Percentiles rank a stretch among this genome's conserved stretches.
These are phyloP conservation scores for Eucera pruinosa DNA, from an alignment of 2,888 invertebrate species.

Conservation along the genomic window DNA sequence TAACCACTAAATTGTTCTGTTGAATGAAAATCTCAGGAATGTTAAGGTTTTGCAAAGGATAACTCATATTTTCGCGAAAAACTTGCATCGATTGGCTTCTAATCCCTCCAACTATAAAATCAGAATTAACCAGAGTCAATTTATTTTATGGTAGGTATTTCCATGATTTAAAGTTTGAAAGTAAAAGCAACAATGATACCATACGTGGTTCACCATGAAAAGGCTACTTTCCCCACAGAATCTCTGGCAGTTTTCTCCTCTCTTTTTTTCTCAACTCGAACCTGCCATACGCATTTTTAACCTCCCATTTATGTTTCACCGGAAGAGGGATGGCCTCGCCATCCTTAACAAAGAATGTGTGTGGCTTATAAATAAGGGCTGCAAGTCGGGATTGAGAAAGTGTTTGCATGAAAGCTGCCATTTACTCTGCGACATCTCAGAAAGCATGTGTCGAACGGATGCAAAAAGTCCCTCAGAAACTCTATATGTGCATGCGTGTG, in stretches of 20 bases:
- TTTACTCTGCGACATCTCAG: conserved; percentile 31
- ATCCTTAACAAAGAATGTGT: conserved; percentile 24
- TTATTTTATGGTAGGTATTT: too few relatives aligned
- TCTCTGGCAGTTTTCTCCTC: not conserved
- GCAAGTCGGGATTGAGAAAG: conserved; percentile 38
- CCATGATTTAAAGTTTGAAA: too few relatives aligned
- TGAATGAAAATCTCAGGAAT: too few relatives aligned
- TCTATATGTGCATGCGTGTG: too few relatives aligned
- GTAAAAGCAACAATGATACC: conserved; percentile 15
- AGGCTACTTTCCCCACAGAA: not conserved
- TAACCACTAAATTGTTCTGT: too few relatives aligned
- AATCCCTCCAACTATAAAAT: too few relatives aligned
- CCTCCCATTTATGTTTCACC: conserved; percentile 24
- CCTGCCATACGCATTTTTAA: conserved; percentile 21
- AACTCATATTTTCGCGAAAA: too few relatives aligned
- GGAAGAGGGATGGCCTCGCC: conserved; percentile 23
- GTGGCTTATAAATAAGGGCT: conserved; percentile 18
- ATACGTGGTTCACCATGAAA: not conserved
- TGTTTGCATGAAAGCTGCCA: conserved; percentile 46
- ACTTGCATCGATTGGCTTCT: too few relatives aligned
- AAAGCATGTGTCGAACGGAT: conserved; percentile 14
- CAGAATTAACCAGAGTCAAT: too few relatives aligned
- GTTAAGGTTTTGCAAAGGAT: too few relatives aligned
- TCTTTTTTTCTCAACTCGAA: not conserved
- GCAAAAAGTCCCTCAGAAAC: not conserved